Evolutionary conservation across 2,113 vertebrate genomes (phyloP).

Genomic region (Trogon surrucura): DNA sequence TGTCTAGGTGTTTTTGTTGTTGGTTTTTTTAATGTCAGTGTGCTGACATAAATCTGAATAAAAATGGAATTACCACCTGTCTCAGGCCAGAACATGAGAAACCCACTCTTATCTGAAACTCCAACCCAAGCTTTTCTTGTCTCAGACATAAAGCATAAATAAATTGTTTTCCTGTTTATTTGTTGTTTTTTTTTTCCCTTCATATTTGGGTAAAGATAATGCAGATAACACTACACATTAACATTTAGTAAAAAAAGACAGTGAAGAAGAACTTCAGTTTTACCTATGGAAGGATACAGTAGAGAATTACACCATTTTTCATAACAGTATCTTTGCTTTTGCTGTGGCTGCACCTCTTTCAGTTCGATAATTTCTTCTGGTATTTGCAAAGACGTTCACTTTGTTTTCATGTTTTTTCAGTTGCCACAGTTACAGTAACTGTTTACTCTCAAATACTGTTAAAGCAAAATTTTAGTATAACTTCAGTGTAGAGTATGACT

Average conservation of each 20-base stretch:
- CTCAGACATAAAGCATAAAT: not conserved
- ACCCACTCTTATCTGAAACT: not conserved
- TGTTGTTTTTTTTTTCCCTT: not conserved
- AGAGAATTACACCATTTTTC: not conserved
- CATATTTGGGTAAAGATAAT: not conserved
- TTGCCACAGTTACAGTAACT: not conserved
- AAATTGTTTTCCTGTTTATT: not conserved
- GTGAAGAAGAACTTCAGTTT: not conserved
- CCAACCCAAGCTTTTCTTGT: not conserved
- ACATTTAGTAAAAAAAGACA: not conserved
- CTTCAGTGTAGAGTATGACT: not conserved
- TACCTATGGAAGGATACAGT: not conserved
- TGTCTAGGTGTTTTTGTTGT: not conserved
- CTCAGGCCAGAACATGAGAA: not conserved
- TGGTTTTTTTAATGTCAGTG: not conserved
- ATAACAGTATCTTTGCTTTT: not conserved
- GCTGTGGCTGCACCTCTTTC: not conserved
- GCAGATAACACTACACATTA: not conserved
- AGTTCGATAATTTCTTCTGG: not conserved
- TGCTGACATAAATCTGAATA: not conserved
- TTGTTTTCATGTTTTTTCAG: not conserved
- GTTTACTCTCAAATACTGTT: not conserved
- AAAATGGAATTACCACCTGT: not conserved
- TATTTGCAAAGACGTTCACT: not conserved
- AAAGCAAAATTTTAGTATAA: not conserved